A percentile compares a stretch with the other conserved stretches of the same genome.
Conservation (phyloP, 2,797 vertebrate genomes). For the Fundulus diaphanus region DNA sequence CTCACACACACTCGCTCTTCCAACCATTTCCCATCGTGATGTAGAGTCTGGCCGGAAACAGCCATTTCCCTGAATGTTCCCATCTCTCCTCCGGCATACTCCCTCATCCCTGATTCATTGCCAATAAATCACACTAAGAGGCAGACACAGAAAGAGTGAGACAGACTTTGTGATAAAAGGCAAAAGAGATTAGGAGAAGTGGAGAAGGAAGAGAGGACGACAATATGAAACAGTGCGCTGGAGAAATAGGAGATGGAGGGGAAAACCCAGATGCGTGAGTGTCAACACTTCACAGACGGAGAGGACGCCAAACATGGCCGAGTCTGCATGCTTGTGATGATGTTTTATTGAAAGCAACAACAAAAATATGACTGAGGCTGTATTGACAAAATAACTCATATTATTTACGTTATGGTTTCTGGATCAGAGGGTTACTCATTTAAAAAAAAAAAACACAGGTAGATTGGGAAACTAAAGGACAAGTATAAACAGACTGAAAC, state of each 20-base stretch:
- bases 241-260: slow-evolving; percentile 48
- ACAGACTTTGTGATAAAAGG: slow-evolving; percentile 31
- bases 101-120: slow-evolving; percentile 77
- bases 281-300: slow-evolving; percentile 27
- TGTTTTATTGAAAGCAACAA: slow-evolving; percentile 36
- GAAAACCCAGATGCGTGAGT: slow-evolving; percentile 63
- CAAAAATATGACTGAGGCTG: slow-evolving; percentile 16
- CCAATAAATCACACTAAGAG: slow-evolving; percentile 75
- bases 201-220: slow-evolving; percentile 28
- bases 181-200: slow-evolving; percentile 39
- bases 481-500: slow-evolving; percentile 49
- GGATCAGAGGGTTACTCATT: not conserved
- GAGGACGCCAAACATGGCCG: slow-evolving; percentile 29
- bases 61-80: slow-evolving; percentile 78
- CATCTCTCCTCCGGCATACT: slow-evolving; percentile 72
- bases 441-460: not conserved
- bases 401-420: slow-evolving; percentile 38
- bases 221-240: slow-evolving; percentile 35
- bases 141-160: slow-evolving; percentile 40
- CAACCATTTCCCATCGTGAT: slow-evolving; percentile 71
- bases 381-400: slow-evolving; percentile 20
- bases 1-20: slow-evolving; percentile 44
- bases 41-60: slow-evolving; percentile 79
- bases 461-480: slow-evolving; percentile 14
- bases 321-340: slow-evolving; percentile 17